Evolutionary conservation across 1,140 invertebrate genomes (phyloP).

Genomic region (Atta colombica): DNA sequence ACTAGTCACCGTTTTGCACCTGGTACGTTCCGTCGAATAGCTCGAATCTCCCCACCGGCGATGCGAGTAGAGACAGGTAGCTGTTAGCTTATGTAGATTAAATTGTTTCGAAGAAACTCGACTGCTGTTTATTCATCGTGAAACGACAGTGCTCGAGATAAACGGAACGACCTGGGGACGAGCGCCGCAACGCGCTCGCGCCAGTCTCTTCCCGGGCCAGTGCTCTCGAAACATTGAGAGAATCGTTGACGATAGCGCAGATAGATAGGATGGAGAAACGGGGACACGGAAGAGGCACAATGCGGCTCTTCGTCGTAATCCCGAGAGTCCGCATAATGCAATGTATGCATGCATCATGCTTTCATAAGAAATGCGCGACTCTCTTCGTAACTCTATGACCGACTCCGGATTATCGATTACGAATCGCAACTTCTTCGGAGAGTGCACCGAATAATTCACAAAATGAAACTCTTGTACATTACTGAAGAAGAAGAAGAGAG

Average conservation of each 20-base stretch:
- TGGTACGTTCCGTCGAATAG: slow-evolving; percentile 37
- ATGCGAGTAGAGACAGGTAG: slow-evolving; percentile 68
- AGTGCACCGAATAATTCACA: slow-evolving; percentile 9
- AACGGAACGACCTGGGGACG: slow-evolving; percentile 68
- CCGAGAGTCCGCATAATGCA: slow-evolving; percentile 49
- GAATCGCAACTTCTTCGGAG: slow-evolving; percentile 30
- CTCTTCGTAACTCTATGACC: neutral
- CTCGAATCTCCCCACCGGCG: slow-evolving; percentile 64
- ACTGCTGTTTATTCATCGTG: slow-evolving; percentile 77
- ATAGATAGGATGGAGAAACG: slow-evolving; percentile 1
- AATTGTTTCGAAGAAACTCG: slow-evolving; percentile 77
- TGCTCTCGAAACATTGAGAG: slow-evolving; percentile 31
- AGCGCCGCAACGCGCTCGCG: neutral
- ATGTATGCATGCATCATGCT: slow-evolving; percentile 32
- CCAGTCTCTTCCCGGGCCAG: neutral
- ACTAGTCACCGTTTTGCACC: slow-evolving; percentile 8
- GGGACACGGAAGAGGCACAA: neutral
- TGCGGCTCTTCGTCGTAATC: slow-evolving; percentile 34
- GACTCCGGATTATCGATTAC: slow-evolving; percentile 41
- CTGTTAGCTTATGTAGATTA: slow-evolving; percentile 80
- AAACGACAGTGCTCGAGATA: slow-evolving; percentile 73
- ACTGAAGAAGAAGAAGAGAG: neutral
- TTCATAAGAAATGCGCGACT: neutral
- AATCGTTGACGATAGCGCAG: slow-evolving; percentile 41
- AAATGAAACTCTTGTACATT: slow-evolving; percentile 16